Evolutionary conservation across 2,888 invertebrate genomes (phyloP), one percentile per base, ranked within the genome.

Genomic region (Dryocosmus kuriphilus): DNA sequence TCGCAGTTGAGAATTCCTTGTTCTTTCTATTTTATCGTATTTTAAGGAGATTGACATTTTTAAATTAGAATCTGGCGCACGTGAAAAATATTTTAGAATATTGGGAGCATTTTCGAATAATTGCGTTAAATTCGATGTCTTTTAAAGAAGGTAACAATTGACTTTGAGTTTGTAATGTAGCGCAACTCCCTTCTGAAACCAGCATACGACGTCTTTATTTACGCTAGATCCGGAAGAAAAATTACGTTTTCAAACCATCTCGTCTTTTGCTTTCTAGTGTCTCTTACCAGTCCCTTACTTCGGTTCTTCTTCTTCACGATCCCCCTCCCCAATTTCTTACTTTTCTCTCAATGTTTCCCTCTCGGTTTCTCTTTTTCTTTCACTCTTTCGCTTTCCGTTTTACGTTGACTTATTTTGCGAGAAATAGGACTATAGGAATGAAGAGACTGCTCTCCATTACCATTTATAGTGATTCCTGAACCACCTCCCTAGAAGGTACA

Each of bases 381-480:
- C 67, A 27, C 55, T 57, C 65, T 30, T 77, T 32, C 67, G 77
- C 71, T 79, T 46, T 74, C 32, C 61, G 55, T 62, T 67, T 77
- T 38, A 60, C 61, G 16, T 46, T 60, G 38, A 67, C 35, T 67
- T 73, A 41, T 77, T 76, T 71, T 76, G 77, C 35, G 76, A 79
- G 71, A 74, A 77, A 78, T 75, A 78, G 67, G 75, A 78, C 5
- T 74, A 78, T 75, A 77, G 73, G 74, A 78, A 6, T 65, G 76
- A 73, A 78, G 81, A 78, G 79, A 83, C 81, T 81, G 84, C 83
- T 88, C 88, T 88, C 88, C 87, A 91, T 91, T 91, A 90, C 89
- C 91, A 91, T 91, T 91, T 91, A 91, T 91, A 91, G 91, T 91
- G 91, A 91, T 90, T 90, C 88, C 85, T 88, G 88, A 90, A 89